Conservation (phyloP, 2,888 invertebrate species). For the Thymelicus acteon region DNA sequence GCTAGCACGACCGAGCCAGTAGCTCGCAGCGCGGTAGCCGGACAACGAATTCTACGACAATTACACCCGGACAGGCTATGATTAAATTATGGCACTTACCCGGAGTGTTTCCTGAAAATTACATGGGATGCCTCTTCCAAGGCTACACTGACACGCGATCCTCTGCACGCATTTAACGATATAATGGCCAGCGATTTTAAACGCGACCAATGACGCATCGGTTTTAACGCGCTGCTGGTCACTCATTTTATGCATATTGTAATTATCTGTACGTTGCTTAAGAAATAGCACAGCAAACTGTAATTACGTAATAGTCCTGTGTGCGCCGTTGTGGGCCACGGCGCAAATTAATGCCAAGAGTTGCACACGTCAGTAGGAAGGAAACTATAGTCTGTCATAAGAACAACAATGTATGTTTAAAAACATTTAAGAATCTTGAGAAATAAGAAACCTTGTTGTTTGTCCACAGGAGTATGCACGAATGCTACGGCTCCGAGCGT, state of each 20-base stretch:
- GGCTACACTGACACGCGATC: slow-evolving; percentile 80
- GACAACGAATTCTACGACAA: slow-evolving; percentile 77
- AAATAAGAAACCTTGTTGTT: slow-evolving; percentile 1
- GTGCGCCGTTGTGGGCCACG: slow-evolving; percentile 23
- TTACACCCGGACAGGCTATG: slow-evolving; percentile 78
- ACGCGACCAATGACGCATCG: slow-evolving; percentile 81
- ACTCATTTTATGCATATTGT: slow-evolving; percentile 64
- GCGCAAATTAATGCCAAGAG: slow-evolving; percentile 30
- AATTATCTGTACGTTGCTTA: slow-evolving; percentile 53
- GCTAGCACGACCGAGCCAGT: slow-evolving; percentile 54
- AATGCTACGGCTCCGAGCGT: slow-evolving; percentile 98
- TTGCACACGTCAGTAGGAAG: slow-evolving; percentile 24
- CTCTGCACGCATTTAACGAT: slow-evolving; percentile 71
- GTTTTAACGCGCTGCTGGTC: slow-evolving; percentile 73
- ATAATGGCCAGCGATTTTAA: slow-evolving; percentile 70
- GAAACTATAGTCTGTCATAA: not conserved
- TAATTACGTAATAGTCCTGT: slow-evolving; percentile 46
- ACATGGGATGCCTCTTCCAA: slow-evolving; percentile 81
- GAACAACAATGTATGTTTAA: not conserved
- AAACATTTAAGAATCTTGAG: not conserved
- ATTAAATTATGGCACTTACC: slow-evolving; percentile 83
- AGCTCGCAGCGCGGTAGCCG: slow-evolving; percentile 64
- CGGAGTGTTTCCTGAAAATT: slow-evolving; percentile 83
- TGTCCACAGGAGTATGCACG: slow-evolving; percentile 93
- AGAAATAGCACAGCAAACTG: slow-evolving; percentile 49